These are phyloP conservation scores for Passer montanus DNA, from an alignment of 2,113 vertebrate genomes.

Conservation along the genomic window DNA sequence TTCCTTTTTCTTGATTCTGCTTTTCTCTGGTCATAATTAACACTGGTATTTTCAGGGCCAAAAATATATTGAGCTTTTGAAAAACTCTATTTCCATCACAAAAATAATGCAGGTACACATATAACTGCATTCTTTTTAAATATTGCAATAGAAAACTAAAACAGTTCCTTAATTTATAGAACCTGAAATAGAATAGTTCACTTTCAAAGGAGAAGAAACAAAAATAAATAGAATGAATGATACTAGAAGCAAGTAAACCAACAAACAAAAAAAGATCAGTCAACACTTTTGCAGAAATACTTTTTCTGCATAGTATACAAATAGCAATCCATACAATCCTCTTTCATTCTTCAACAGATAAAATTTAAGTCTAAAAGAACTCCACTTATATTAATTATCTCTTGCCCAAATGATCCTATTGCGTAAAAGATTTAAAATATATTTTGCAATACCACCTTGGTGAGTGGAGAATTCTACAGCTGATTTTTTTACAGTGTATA, in stretches of 20 bases:
- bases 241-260: not conserved
- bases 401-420: not conserved
- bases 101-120: not conserved
- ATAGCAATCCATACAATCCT: not conserved
- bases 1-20: not conserved
- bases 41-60: not conserved
- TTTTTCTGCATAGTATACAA: not conserved
- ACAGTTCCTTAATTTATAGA: constrained; percentile 22
- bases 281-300: not conserved
- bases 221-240: constrained; percentile 12
- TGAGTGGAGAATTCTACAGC: not conserved
- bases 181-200: not conserved
- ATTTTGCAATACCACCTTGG: not conserved
- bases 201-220: constrained; percentile 17
- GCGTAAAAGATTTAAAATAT: not conserved
- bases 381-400: not conserved
- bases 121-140: not conserved
- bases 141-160: not conserved
- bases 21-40: not conserved
- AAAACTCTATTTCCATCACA: not conserved
- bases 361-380: not conserved
- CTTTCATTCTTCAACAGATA: not conserved
- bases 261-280: not conserved
- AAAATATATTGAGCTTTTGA: not conserved
- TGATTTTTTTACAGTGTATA: not conserved